Base-by-base conservation (phyloP, 1,140 invertebrate species). In the Apis cerana region DNA sequence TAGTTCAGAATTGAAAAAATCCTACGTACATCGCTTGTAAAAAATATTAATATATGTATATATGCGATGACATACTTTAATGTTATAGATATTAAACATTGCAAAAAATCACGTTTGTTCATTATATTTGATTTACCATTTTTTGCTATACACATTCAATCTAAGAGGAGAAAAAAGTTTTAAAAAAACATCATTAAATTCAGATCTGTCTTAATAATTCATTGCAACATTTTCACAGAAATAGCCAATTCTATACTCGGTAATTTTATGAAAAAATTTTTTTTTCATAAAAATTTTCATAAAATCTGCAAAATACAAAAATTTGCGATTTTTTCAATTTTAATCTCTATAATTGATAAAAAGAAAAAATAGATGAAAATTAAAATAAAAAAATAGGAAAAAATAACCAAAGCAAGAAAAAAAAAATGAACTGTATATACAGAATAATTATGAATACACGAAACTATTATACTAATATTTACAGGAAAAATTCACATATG, bases 371-470 rank as follows among this genome's bases (percentile, higher is more conserved):
- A 43, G 5, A 43, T 43, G 33, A 43, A 43, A 43, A 43, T 43
- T 43, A 43, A 43, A 59, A 15, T 17, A 9, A n/a, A 43, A 62
- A 83, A 81, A 79, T 71, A 58, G 17, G 12, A 65, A 75, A 65
- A 75, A 71, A 27, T 8, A 33, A 65, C 48, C 10, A n/a, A 50
- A 23, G 1, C 43, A 11, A 75, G 43, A 19, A 61, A n/a, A 50
- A n/a, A 62, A 62, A 19, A 11, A 61, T 4, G 48, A 76, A 65
- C 64, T 71, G 64, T 74, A 65, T 82, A 83, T 74, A 62, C 75
- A 84, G 67, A 91, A 91, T 81, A 77, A 78, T 85, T 87, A 88
- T 79, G 77, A 74, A 77, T 33, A 84, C 58, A 81, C 74, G 77
- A 84, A 84, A 65, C 68, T 87, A 84, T 75, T 17, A 33, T 61